Base-by-base conservation (phyloP, 2,113 vertebrate species). In the Perca schrenkii region DNA sequence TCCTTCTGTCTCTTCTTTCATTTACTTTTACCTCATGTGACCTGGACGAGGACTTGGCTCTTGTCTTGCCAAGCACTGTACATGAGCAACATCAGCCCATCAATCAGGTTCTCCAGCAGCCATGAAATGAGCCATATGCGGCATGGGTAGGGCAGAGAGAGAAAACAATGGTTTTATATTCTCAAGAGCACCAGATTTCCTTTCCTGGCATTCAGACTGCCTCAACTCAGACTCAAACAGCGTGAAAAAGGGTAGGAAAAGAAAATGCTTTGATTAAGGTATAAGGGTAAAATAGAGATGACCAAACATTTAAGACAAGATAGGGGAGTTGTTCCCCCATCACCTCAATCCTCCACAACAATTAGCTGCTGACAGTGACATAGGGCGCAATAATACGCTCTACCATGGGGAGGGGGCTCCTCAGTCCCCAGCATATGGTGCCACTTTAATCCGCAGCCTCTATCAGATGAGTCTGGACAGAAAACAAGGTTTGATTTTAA, bases 91-190 rank as follows among this genome's bases (percentile, higher is more conserved):
- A 43, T 40, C 75, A 77, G 77, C 40, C 67, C 86, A 91, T 93
- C 90, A 92, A 93, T 94, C 90, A 77, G 85, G 82, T 50, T 78
- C 84, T 84, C 77, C 83, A 72, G 80, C 89, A 92, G 81, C 87
- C 93, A 86, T 93, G 88, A 93, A 94, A 93, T 90, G 85, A 89
- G 88, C 83, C 87, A 74, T 66, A 66, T 84, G 90, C 54, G 57
- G 80, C 79, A 73, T 12, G 25, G 61, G 74, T 65, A 40, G 53
- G 63, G 36, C 57, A 61, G 60, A 49, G 60, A 60, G 66, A 64
- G 56, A 78, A 84, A 88, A 76, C 60, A 82, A 75, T 47, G 66
- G 40, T 61, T 81, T 76, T 50, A 68, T 58, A 63, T 43, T 74
- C 72, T 75, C 74, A 6, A 43, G 46, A 75, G 57, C 28, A 80